phyloP scores from a whole-genome alignment of 2,888 invertebrate genomes.

The Scaptodrosophila latifasciaeformis region DNA sequence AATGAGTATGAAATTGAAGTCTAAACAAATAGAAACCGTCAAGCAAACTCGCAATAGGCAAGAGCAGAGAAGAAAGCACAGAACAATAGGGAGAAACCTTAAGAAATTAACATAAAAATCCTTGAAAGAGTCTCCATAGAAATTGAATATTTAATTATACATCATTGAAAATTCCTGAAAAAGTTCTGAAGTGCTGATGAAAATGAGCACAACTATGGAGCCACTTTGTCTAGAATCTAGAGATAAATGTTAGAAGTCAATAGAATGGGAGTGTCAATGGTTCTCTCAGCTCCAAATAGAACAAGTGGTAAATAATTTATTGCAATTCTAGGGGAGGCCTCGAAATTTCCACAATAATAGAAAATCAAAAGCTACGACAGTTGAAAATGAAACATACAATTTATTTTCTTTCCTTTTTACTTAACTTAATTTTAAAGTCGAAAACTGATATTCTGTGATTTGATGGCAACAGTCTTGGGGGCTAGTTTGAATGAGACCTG shows the following conservation, averaged over 20 bases:
- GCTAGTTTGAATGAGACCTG: no score
- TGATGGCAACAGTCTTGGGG: no score
- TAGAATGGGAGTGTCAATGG: slow-evolving; percentile 3
- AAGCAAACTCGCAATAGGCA: slow-evolving; percentile 36
- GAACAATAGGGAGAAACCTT: slow-evolving; percentile 7
- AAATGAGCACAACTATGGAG: slow-evolving; percentile 41
- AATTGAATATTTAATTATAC: slow-evolving; percentile 63
- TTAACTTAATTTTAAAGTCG: no score
- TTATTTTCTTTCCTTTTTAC: no score
- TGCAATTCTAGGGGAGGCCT: no score
- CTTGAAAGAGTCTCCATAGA: slow-evolving; percentile 37
- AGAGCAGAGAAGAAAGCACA: not conserved
- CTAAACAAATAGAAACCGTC: slow-evolving; percentile 54
- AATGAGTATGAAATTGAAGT: slow-evolving; percentile 64
- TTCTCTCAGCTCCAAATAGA: slow-evolving; percentile 29
- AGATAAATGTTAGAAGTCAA: no score
- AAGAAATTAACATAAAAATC: slow-evolving; percentile 38
- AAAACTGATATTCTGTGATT: no score
- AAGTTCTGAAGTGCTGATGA: slow-evolving; percentile 54
- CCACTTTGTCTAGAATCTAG: no score
- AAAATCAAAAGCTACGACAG: no score
- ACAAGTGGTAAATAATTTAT: slow-evolving; percentile 55
- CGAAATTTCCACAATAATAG: no score
- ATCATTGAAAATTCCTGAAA: slow-evolving; percentile 47
- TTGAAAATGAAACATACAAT: no score